A percentile compares a stretch with the other conserved stretches of the same genome.
Conservation (phyloP, 2,113 vertebrate species). For the Gobio gobio region DNA sequence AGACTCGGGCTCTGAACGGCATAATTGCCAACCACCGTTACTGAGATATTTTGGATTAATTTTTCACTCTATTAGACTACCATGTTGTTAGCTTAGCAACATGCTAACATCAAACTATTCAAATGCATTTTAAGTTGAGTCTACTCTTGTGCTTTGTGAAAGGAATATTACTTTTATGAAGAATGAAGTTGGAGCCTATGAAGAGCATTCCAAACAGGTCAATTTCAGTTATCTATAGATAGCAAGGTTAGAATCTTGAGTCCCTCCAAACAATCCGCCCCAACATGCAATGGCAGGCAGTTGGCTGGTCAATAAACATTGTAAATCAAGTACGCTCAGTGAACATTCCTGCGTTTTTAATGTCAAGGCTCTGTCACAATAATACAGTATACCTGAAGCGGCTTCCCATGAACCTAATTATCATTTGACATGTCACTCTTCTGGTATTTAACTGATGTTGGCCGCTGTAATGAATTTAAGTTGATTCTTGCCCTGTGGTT, state of each 20-base stretch:
- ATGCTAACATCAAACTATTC: background rate
- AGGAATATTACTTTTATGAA: background rate
- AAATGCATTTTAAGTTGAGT: background rate
- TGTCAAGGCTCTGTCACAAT: constrained; percentile 29
- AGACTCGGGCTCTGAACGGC: too few relatives aligned
- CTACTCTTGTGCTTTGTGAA: background rate
- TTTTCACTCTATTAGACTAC: background rate
- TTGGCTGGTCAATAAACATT: constrained; percentile 22
- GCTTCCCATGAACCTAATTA: constrained; percentile 65
- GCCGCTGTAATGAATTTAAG: constrained; percentile 77
- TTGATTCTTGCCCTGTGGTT: constrained; percentile 89
- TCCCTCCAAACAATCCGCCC: constrained; percentile 3
- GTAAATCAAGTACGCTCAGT: constrained; percentile 11
- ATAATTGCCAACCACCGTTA: too few relatives aligned
- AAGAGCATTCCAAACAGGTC: background rate
- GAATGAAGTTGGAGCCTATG: background rate
- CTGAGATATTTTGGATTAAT: too few relatives aligned
- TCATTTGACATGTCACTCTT: constrained; percentile 80
- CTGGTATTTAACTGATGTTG: constrained; percentile 84
- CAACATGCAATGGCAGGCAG: constrained; percentile 18
- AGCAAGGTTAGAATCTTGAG: background rate
- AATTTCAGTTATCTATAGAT: background rate
- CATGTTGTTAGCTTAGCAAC: background rate
- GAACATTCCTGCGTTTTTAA: constrained; percentile 36
- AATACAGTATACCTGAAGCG: background rate